These are phyloP conservation scores for Corythaeola cristata DNA, from an alignment of 2,113 vertebrate genomes.

Conservation along the genomic window DNA sequence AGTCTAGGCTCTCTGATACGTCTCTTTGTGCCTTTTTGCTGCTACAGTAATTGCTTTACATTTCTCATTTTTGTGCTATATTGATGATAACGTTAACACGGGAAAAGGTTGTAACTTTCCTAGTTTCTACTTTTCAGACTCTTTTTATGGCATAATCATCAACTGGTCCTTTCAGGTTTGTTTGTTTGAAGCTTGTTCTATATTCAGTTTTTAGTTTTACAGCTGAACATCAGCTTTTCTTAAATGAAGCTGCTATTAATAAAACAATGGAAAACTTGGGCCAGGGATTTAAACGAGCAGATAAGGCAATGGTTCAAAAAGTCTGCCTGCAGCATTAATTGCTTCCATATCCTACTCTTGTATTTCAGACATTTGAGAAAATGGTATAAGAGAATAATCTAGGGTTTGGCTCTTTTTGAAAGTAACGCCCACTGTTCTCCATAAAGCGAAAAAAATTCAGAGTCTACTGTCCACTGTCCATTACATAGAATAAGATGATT, in stretches of 20 bases:
- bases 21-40: not conserved
- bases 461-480: not conserved
- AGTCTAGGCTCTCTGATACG: not conserved
- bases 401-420: not conserved
- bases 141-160: not conserved
- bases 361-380: not conserved
- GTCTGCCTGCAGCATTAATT: not conserved
- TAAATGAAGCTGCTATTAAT: not conserved
- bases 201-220: not conserved
- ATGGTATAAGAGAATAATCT: not conserved
- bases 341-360: not conserved
- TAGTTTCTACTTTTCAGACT: not conserved
- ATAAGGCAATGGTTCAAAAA: not conserved
- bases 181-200: not conserved
- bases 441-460: not conserved
- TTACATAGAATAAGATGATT: not conserved
- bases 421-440: not conserved
- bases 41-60: conserved; percentile 30
- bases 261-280: not conserved
- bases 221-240: not conserved
- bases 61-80: conserved; percentile 27
- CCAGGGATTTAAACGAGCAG: not conserved
- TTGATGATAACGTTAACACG: not conserved
- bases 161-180: not conserved
- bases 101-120: not conserved